These are phyloP conservation scores for Hippocampus kuda DNA, from an alignment of 2,797 vertebrate genomes.

Conservation along the genomic window DNA sequence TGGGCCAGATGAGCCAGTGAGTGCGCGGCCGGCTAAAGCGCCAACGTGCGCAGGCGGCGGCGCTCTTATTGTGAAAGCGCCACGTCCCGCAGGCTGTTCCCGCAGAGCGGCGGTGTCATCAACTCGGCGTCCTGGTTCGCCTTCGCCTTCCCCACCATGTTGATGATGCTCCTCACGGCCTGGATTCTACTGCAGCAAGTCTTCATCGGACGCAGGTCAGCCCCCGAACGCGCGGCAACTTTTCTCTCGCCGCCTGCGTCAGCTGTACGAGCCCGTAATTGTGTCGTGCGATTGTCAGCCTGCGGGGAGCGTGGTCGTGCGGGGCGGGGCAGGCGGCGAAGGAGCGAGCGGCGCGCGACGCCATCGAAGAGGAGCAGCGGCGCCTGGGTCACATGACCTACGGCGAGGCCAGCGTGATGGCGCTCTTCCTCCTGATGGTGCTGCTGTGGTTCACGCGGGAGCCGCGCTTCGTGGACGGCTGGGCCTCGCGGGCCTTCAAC, in stretches of 20 bases:
- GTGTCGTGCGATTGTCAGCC: conserved; percentile 48
- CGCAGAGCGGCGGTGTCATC: conserved; percentile 74
- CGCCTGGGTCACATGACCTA: conserved; percentile 77
- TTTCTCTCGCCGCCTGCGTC: too few relatives aligned
- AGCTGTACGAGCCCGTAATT: too few relatives aligned
- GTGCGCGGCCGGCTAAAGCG: conserved; percentile 22
- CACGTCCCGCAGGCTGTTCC: conserved; percentile 72
- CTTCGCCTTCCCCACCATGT: conserved; percentile 90
- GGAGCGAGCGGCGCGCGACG: conserved; percentile 62
- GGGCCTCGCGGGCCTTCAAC: conserved; percentile 74
- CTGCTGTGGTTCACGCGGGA: conserved; percentile 88
- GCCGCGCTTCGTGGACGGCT: conserved; percentile 83
- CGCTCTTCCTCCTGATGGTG: conserved; percentile 76
- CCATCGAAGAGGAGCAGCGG: conserved; percentile 71
- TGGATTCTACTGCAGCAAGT: conserved; percentile 86
- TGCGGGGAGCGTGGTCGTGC: conserved; percentile 71
- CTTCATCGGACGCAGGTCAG: conserved; percentile 82
- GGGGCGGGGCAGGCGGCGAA: conserved; percentile 50
- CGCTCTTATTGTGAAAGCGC: background rate
- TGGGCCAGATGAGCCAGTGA: conserved; percentile 87
- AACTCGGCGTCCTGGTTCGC: conserved; percentile 94
- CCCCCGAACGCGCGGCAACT: conserved; percentile 1
- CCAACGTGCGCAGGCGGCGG: too few relatives aligned
- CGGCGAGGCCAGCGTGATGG: conserved; percentile 74
- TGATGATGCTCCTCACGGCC: conserved; percentile 76